Evolutionary conservation across 2,888 invertebrate species (phyloP), one percentile per base, ranked within the genome.

Genomic region (Tolmerus cingulatus): DNA sequence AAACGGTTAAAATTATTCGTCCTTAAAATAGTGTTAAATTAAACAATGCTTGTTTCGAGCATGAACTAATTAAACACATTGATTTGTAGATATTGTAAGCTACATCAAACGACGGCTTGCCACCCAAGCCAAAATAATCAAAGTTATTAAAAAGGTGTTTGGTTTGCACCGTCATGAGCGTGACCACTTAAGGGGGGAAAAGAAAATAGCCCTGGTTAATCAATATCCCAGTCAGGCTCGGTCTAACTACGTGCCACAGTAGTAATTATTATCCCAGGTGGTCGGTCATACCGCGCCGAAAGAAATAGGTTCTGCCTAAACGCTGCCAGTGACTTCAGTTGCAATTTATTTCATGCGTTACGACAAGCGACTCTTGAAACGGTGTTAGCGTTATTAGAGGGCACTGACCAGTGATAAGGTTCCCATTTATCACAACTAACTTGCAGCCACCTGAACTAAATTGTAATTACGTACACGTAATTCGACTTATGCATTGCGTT

Each of bases 241-340:
- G n/a, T 37, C n/a, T 76, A 34, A n/a, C 34, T 76, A 76, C 76
- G 76, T 76, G 76, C 76, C 37, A 37, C 12, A 16, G 34, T 27
- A 76, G 76, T 37, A 76, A 76, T 76, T 76, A 76, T 76, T 76
- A 76, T 14, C 37, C n/a, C 76, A 37, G 76, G 76, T 19, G 76
- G 37, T 37, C 30, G 76, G 37, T 37, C 30, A 76, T 76, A 34
- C 37, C 76, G 76, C 34, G 76, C 37, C 14, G 37, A 76, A 76
- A 34, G 76, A 76, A 76, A 34, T 76, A 34, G 37, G 19, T 76
- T 76, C n/a, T 37, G 76, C 76, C n/a, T 34, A 74, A 74, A 16
- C 74, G 12, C n/a, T 23, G 9, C 23, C 27, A n/a, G 37, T 19
- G 34, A 76, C 76, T 37, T 8, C 76, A 16, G 37, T 30, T 37